These are phyloP conservation scores for Eretmocerus hayati DNA, from an alignment of 2,888 invertebrate species.

Conservation along the genomic window DNA sequence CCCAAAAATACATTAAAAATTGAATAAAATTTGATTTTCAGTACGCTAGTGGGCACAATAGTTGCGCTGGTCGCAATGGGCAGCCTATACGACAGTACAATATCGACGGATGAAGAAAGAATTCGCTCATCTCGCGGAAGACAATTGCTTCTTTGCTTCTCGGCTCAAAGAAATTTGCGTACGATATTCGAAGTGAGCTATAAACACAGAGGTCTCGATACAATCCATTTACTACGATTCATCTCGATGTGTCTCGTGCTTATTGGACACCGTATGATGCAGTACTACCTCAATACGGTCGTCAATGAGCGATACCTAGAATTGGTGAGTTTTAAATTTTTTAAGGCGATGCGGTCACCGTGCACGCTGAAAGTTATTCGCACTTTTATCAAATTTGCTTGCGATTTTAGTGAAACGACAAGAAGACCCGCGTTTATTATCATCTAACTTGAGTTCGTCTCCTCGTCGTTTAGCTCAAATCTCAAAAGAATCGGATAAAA, in stretches of 20 bases:
- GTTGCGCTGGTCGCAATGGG: slow-evolving; percentile 10
- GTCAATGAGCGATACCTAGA: slow-evolving; percentile 14
- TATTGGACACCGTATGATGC: slow-evolving; percentile 30
- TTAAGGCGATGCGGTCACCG: no score
- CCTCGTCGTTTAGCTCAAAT: no score
- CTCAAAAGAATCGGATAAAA: no score
- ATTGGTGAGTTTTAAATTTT: slow-evolving; percentile 5
- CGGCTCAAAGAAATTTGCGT: slow-evolving; percentile 30
- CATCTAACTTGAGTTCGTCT: no score
- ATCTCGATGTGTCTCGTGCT: slow-evolving; percentile 26
- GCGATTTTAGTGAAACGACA: no score
- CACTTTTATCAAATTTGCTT: no score
- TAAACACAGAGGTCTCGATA: slow-evolving; percentile 31
- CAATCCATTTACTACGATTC: slow-evolving; percentile 31
- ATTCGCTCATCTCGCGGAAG: background rate
- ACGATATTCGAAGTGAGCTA: slow-evolving; percentile 25
- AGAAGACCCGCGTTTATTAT: no score
- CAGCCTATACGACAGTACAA: slow-evolving; percentile 15
- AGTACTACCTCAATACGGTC: slow-evolving; percentile 21
- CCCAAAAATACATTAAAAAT: no score
- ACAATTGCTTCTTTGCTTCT: slow-evolving; percentile 33
- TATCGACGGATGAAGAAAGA: slow-evolving; percentile 9
- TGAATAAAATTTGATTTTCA: no score
- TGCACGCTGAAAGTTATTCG: no score
- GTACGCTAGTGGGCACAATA: no score